Evolutionary conservation across 1,140 invertebrate species (phyloP).

Genomic region (Lepeophtheirus salmonis): DNA sequence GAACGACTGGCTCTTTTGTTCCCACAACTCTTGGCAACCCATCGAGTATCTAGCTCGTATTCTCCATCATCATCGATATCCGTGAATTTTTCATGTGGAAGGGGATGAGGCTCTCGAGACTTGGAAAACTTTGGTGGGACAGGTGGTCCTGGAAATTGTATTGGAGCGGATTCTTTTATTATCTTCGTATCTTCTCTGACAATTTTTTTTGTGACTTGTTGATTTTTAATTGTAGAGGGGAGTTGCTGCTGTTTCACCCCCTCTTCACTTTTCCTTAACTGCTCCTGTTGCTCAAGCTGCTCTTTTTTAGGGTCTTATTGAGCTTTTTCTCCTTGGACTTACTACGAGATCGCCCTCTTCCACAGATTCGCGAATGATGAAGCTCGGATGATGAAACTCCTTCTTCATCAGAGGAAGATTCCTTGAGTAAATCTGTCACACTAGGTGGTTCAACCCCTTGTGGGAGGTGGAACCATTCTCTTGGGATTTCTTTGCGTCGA

Average conservation of each 20-base stretch:
- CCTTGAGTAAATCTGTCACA: not conserved
- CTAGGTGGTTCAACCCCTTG: conserved; percentile 5
- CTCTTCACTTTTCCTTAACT: too few relatives aligned
- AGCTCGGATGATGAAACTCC: not conserved
- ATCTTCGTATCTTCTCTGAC: too few relatives aligned
- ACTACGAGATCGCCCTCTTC: not conserved
- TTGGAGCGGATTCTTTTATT: not conserved
- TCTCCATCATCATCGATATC: not conserved
- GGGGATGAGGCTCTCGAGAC: not conserved
- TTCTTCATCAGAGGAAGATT: conserved; percentile 2
- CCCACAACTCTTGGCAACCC: not conserved
- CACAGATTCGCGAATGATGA: not conserved
- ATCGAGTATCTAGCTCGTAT: not conserved
- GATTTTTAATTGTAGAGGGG: too few relatives aligned
- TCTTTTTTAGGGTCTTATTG: conserved; percentile 5
- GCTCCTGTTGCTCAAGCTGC: not conserved
- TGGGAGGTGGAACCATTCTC: conserved; percentile 14
- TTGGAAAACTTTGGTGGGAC: not conserved
- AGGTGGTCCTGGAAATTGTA: not conserved
- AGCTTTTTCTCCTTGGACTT: conserved; percentile 11
- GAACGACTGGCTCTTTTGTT: not conserved
- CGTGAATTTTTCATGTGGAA: not conserved
- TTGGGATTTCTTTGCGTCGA: conserved; percentile 2
- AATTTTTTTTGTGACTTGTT: too few relatives aligned
- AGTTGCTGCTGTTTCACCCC: too few relatives aligned